Evolutionary conservation across 92 coral and sea anemone genomes (phyloP).

Genomic region (Anthopleura xanthogrammica): DNA sequence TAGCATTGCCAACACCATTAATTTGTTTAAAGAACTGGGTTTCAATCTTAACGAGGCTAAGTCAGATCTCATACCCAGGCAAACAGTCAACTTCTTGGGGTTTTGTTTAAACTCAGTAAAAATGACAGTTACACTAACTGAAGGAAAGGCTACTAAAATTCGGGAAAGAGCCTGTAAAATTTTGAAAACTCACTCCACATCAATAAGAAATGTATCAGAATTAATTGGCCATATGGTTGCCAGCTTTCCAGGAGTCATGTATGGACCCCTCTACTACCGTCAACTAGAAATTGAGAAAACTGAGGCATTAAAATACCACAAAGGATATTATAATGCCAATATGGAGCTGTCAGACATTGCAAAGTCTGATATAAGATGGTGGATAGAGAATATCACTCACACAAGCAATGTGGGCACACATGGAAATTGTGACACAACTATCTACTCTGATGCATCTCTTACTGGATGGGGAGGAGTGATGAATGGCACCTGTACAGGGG

Average conservation of each 20-base stretch:
- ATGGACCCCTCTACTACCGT: conserved; percentile 34
- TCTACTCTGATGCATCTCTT: conserved; percentile 44
- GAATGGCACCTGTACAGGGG: not conserved
- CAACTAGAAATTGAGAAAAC: conserved; percentile 14
- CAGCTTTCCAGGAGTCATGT: conserved; percentile 36
- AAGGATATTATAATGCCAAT: conserved; percentile 22
- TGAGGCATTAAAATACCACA: conserved; percentile 16
- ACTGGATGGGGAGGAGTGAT: conserved; percentile 39
- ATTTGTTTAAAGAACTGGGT: conserved; percentile 21
- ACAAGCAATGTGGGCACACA: conserved; percentile 22
- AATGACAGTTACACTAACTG: conserved; percentile 10
- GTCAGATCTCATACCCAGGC: conserved; percentile 17
- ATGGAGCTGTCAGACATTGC: conserved; percentile 33
- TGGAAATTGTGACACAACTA: conserved; percentile 21
- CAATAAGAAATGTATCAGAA: not conserved
- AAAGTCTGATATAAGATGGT: conserved; percentile 41
- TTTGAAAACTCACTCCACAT: not conserved
- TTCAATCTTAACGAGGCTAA: conserved; percentile 29
- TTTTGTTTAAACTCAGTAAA: conserved; percentile 27
- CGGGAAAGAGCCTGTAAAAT: not conserved
- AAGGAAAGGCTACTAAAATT: conserved; percentile 12
- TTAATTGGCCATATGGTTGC: not conserved
- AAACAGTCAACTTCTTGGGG: conserved; percentile 29
- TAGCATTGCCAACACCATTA: not conserved
- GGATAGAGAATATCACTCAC: conserved; percentile 9